phyloP scores from a whole-genome alignment of 2,888 invertebrate species.

The Leucoma salicis region DNA sequence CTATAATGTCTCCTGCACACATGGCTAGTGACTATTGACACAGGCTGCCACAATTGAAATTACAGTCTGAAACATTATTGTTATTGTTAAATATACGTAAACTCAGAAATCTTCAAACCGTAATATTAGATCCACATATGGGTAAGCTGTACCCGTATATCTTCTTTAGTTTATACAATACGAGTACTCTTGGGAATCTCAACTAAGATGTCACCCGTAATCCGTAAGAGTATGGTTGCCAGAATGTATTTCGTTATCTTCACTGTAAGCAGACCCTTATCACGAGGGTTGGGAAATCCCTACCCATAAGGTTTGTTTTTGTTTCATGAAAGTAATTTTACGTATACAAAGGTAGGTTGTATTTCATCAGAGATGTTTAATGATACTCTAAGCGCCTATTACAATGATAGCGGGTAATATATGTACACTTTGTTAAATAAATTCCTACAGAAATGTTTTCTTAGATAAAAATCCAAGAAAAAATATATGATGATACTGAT shows the following conservation, averaged over 20 bases:
- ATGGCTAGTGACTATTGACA: too few relatives aligned
- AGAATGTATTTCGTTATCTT: not conserved
- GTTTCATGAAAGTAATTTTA: not conserved
- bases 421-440: too few relatives aligned
- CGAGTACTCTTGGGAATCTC: not conserved
- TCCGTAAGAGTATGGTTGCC: not conserved
- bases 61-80: too few relatives aligned
- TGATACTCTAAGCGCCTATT: not conserved
- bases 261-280: constrained; percentile 9
- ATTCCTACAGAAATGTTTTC: too few relatives aligned
- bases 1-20: too few relatives aligned
- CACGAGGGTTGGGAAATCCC: constrained; percentile 1
- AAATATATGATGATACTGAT: too few relatives aligned
- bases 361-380: not conserved
- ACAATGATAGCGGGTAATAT: not conserved
- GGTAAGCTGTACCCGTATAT: not conserved
- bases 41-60: too few relatives aligned
- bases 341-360: not conserved
- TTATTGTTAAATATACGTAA: too few relatives aligned
- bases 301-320: not conserved
- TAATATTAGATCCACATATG: not conserved
- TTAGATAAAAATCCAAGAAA: too few relatives aligned
- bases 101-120: not conserved
- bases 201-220: not conserved
- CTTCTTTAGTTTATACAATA: not conserved